Base-by-base conservation (phyloP, 2,888 invertebrate species). In the Rhabditoides inermis region DNA sequence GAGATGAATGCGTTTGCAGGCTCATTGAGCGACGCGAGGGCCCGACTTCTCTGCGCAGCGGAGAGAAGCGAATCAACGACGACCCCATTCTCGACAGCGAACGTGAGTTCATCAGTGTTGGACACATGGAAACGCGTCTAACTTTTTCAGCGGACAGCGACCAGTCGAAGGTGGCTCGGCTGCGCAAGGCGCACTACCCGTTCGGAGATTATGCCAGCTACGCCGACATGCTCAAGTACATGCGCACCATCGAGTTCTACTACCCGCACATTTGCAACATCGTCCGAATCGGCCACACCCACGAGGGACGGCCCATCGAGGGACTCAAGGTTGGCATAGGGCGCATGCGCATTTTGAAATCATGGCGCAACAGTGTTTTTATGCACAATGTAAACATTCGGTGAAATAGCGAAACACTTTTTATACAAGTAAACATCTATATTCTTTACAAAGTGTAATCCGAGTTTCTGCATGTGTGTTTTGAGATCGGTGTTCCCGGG, bases 271-370 rank as follows among this genome's bases (percentile, higher is more conserved):
- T 74, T 10, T 69, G 70, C 5, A 63, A 69, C 39, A 63, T 72
- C 20, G 59, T 74, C 22, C 56, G 68, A 26, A 62, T 75, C 28
- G 75, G 75, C 12, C 60, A 50, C 7, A 66, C 75, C 2, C 73
- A 75, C 45, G 75, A 75, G 44, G 72, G 72, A 25, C 58, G 73
- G 28, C 71, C 73, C 3, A 75, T 75, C 35, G 72, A 72, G 46
- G 72, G 72, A 37, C 53, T 75, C 20, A 72, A 67, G 61, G 69
- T 73, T 22, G 35, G 53, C n/a, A n/a, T n/a, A n/a, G n/a, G n/a
- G n/a, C n/a, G n/a, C n/a, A n/a, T n/a, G n/a, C n/a, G n/a, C n/a
- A n/a, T n/a, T n/a, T n/a, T n/a, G n/a, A n/a, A n/a, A n/a, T n/a
- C n/a, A n/a, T n/a, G n/a, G n/a, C n/a, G n/a, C n/a, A n/a, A n/a